Percentiles rank a stretch among this genome's conserved stretches.
phyloP scores from a whole-genome alignment of 2,888 invertebrate species.

The Agriopis aurantiaria region DNA sequence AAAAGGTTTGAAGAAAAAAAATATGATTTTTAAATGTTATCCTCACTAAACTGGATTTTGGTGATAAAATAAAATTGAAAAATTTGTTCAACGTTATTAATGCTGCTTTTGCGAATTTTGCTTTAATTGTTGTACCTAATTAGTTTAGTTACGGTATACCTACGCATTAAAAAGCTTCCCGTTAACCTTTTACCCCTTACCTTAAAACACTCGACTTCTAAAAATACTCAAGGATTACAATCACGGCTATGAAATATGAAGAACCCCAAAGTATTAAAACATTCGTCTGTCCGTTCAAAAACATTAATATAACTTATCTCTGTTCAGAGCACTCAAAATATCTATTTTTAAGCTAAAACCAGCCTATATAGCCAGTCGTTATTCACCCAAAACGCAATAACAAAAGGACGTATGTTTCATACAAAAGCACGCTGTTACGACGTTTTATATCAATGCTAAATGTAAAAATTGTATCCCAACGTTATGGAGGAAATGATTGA shows the following conservation, averaged over 20 bases:
- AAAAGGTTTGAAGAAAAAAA: too few relatives aligned
- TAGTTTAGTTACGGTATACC: not conserved
- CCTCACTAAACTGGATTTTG: too few relatives aligned
- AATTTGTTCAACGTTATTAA: too few relatives aligned
- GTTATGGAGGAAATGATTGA: conserved; percentile 80
- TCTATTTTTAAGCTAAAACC: conserved; percentile 82
- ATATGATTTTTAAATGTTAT: too few relatives aligned
- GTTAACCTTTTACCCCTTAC: conserved; percentile 37
- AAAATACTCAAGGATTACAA: conserved; percentile 59
- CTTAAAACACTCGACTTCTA: conserved; percentile 48
- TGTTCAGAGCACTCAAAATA: conserved; percentile 76
- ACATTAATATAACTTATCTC: conserved; percentile 81
- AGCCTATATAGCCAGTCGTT: conserved; percentile 49
- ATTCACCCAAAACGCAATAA: conserved; percentile 34
- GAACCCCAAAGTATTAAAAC: conserved; percentile 65
- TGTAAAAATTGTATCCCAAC: conserved; percentile 77
- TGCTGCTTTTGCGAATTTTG: too few relatives aligned
- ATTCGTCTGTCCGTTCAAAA: conserved; percentile 70
- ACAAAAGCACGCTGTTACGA: conserved; percentile 22
- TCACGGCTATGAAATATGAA: conserved; percentile 58
- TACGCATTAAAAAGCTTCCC: not conserved
- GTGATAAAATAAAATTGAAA: too few relatives aligned
- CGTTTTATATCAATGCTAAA: conserved; percentile 58
- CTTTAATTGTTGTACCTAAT: not conserved
- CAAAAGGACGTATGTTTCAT: conserved; percentile 34